Percentiles rank a stretch among this genome's conserved stretches.
phyloP scores from a whole-genome alignment of 2,797 vertebrate genomes.

The Nyctibius grandis region DNA sequence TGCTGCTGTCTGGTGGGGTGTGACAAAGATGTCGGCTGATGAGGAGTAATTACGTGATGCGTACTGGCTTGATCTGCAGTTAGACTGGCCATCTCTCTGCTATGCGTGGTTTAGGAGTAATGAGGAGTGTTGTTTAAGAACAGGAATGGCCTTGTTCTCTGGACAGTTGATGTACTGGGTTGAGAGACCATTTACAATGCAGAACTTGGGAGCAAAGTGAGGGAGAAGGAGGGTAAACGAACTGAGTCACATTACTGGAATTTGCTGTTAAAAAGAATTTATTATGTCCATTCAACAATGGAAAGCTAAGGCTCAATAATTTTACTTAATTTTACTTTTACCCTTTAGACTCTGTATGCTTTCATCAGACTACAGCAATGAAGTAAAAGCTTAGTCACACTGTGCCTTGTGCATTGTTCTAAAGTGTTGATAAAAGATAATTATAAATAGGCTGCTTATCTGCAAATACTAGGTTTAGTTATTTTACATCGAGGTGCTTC shows the following conservation, averaged over 20 bases:
- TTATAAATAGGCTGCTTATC: background rate
- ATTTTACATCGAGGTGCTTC: background rate
- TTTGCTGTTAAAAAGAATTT: background rate
- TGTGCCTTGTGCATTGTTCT: background rate
- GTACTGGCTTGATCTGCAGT: background rate
- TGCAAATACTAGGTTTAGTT: background rate
- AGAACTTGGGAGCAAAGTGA: background rate
- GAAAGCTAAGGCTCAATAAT: background rate
- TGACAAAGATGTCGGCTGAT: background rate
- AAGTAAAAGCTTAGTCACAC: background rate
- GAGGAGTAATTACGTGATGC: background rate
- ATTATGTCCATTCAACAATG: background rate
- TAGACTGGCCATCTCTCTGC: background rate
- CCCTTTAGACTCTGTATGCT: background rate
- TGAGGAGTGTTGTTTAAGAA: background rate
- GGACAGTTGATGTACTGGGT: background rate
- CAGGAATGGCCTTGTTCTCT: conserved; percentile 1
- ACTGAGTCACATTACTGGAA: background rate
- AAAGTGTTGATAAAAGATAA: background rate
- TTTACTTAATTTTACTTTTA: background rate
- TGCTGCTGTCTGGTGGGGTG: background rate
- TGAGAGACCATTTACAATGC: background rate
- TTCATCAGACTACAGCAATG: background rate
- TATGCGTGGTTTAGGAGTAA: background rate
- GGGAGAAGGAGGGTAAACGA: background rate